phyloP scores from a whole-genome alignment of 2,797 vertebrate genomes.

The Sorex maritimensis region DNA sequence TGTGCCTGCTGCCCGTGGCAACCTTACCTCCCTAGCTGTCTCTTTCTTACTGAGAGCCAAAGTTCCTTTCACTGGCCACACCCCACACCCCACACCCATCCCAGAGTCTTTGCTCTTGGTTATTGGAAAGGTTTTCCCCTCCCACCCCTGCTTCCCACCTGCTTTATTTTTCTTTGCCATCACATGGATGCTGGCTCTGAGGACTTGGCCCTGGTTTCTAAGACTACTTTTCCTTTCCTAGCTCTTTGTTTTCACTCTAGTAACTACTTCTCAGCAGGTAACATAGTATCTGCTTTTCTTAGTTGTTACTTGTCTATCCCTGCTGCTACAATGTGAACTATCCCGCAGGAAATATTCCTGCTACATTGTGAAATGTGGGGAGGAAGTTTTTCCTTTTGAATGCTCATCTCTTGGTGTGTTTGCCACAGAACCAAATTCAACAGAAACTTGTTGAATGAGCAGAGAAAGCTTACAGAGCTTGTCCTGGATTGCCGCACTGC shows the following conservation, averaged over 20 bases:
- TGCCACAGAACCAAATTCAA: neutral
- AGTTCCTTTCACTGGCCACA: neutral
- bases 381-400: conserved; percentile 15
- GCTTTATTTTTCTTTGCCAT: neutral
- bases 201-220: neutral
- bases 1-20: neutral
- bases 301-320: neutral
- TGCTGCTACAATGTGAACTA: neutral
- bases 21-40: neutral
- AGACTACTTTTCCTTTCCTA: neutral
- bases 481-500: neutral
- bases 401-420: neutral
- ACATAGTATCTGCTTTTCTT: neutral
- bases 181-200: neutral
- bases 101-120: conserved; percentile 15
- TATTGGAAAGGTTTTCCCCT: neutral
- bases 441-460: conserved; percentile 36
- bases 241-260: conserved; percentile 26
- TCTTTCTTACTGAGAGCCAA: conserved; percentile 8
- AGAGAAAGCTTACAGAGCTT: neutral
- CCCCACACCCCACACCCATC: neutral
- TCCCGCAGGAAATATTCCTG: neutral
- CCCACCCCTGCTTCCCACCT: neutral
- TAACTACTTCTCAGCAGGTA: conserved; percentile 8
- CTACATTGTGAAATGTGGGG: neutral